Conservation (phyloP, 2,797 vertebrate genomes). For the Myripristis murdjan region DNA sequence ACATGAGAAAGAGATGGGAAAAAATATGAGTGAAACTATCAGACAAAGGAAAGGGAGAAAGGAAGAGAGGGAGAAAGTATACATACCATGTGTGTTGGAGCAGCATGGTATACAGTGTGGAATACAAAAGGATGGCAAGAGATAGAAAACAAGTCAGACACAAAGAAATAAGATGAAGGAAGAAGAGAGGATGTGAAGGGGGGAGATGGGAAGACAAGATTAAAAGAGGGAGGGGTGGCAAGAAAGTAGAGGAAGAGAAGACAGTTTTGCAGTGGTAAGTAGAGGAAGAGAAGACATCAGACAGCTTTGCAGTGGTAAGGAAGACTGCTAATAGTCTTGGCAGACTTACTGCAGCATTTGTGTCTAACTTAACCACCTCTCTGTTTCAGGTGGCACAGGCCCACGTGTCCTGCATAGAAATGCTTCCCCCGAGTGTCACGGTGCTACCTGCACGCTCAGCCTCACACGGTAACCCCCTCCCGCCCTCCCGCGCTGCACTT, state of each 20-base stretch:
- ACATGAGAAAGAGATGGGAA: background rate
- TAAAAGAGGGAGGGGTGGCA: slow-evolving; percentile 4
- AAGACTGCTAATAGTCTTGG: slow-evolving; percentile 27
- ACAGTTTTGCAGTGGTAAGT: slow-evolving; percentile 23
- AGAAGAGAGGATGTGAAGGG: background rate
- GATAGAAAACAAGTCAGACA: background rate
- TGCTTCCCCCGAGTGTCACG: slow-evolving; percentile 9
- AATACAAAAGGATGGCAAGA: background rate
- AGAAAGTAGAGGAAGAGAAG: background rate
- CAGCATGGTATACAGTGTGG: slow-evolving; percentile 5
- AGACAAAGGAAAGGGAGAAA: slow-evolving; percentile 12
- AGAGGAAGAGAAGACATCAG: background rate
- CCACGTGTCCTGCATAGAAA: slow-evolving; percentile 9
- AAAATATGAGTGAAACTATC: background rate
- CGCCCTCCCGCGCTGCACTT: background rate
- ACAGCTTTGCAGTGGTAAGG: slow-evolving; percentile 27
- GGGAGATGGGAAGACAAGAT: background rate
- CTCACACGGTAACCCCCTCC: background rate
- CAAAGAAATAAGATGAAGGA: background rate
- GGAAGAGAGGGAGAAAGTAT: background rate
- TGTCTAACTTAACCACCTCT: slow-evolving; percentile 33
- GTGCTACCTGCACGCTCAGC: background rate
- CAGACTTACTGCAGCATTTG: slow-evolving; percentile 25
- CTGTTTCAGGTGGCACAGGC: slow-evolving; percentile 26
- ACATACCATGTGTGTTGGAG: background rate